A percentile compares a stretch with the other conserved stretches of the same genome.
phyloP scores from a whole-genome alignment of 2,888 invertebrate species.

The Luffia ferchaultella region DNA sequence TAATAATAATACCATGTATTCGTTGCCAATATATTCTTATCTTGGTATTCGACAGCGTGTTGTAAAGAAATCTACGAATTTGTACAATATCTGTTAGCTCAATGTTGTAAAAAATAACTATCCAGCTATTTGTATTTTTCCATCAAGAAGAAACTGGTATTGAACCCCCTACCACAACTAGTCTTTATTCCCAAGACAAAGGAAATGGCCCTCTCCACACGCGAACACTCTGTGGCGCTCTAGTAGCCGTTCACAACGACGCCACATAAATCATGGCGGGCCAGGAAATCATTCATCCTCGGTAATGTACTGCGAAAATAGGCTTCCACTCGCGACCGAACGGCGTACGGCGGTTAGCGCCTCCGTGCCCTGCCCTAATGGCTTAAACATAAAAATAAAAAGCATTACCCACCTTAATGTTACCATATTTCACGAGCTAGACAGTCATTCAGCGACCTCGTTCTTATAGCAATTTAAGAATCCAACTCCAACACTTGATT shows the following conservation, averaged over 20 bases:
- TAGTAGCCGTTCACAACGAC: conserved; percentile 28
- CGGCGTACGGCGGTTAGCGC: conserved; percentile 26
- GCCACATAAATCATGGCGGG: conserved; percentile 52
- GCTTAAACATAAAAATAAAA: conserved; percentile 37
- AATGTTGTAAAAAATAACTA: too few species aligned
- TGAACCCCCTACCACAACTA: too few species aligned
- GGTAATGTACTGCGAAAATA: conserved; percentile 63
- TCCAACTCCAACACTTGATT: too few species aligned
- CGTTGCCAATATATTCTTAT: too few species aligned
- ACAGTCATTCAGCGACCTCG: not conserved
- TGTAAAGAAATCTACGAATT: too few species aligned
- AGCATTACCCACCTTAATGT: conserved; percentile 25
- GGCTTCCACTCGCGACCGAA: conserved; percentile 46
- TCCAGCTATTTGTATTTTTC: too few species aligned
- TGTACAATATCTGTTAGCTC: too few species aligned
- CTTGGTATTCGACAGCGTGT: too few species aligned
- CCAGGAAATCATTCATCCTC: conserved; percentile 65
- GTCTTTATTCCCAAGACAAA: not conserved
- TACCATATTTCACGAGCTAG: not conserved
- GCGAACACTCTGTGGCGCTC: conserved; percentile 18
- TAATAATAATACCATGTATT: too few species aligned
- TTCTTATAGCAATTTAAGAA: not conserved
- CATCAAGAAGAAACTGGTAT: too few species aligned
- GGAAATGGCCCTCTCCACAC: not conserved
- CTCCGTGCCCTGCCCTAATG: conserved; percentile 35